Conservation (phyloP, 1,140 invertebrate genomes). For the Medauroidea extradentata region DNA sequence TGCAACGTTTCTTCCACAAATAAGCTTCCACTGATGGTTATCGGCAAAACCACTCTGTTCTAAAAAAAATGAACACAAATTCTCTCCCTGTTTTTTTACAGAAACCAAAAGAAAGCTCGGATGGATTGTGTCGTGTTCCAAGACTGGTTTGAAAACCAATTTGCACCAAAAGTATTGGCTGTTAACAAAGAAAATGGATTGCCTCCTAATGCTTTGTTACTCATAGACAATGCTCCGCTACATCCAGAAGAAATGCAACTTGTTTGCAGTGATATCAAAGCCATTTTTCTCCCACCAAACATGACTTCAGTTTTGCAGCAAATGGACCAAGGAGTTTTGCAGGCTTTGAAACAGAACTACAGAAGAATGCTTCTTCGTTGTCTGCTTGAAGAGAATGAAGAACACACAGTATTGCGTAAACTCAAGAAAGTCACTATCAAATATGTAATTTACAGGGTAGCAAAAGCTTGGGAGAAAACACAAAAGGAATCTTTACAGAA, state of each 20-base stretch:
- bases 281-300: conserved; percentile 42
- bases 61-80: too few relatives aligned
- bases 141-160: conserved; percentile 36
- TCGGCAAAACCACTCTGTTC: too few relatives aligned
- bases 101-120: too few relatives aligned
- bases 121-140: conserved; percentile 30
- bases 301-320: conserved; percentile 39
- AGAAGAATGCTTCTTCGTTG: background rate
- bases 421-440: conserved; percentile 29
- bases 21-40: too few relatives aligned
- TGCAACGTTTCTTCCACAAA: background rate
- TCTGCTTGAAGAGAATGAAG: conserved; percentile 1
- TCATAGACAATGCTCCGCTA: conserved; percentile 18
- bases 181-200: conserved; percentile 16
- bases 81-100: too few relatives aligned
- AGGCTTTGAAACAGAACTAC: conserved; percentile 14
- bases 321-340: conserved; percentile 34
- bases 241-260: conserved; percentile 12
- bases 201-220: conserved; percentile 17
- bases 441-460: conserved; percentile 31
- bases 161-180: conserved; percentile 30
- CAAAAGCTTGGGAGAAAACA: conserved; percentile 31
- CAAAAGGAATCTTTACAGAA: conserved; percentile 26
- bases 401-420: background rate
- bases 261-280: conserved; percentile 24